These are phyloP conservation scores for Lypha dubia DNA, from an alignment of 2,888 invertebrate genomes.

Conservation along the genomic window DNA sequence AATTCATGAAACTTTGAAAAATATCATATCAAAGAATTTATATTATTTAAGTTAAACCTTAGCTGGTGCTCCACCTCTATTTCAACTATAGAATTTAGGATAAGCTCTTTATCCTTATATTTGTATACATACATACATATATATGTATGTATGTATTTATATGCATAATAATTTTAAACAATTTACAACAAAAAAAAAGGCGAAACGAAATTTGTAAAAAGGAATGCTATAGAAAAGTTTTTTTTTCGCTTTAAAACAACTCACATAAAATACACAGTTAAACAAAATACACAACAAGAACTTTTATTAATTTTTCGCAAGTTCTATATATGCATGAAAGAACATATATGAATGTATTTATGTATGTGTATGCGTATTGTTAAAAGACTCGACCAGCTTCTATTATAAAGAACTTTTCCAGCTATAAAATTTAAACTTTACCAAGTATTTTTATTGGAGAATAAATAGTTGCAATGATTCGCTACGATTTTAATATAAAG, in stretches of 20 bases:
- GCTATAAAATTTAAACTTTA: background rate
- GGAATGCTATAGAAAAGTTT: constrained; percentile 40
- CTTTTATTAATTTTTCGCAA: background rate
- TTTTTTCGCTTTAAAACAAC: constrained; percentile 23
- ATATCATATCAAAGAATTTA: too few relatives aligned
- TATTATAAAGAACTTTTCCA: background rate
- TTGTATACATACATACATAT: too few relatives aligned
- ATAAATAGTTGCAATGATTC: background rate
- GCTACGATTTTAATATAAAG: too few relatives aligned
- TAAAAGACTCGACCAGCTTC: background rate
- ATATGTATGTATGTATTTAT: too few relatives aligned
- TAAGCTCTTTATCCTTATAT: too few relatives aligned
- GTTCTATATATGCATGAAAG: background rate
- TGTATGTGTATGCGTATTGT: background rate
- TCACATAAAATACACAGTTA: background rate
- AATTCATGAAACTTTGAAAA: too few relatives aligned
- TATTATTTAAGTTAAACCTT: too few relatives aligned
- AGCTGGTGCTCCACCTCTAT: too few relatives aligned
- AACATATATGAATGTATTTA: background rate
- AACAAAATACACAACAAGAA: background rate
- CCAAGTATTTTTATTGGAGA: background rate
- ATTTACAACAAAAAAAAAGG: constrained; percentile 5
- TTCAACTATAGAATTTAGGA: too few relatives aligned
- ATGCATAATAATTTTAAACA: constrained; percentile 4
- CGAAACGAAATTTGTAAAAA: constrained; percentile 7